Percentiles rank a stretch among this genome's conserved stretches.
Conservation (phyloP, 2,797 vertebrate species). For the Podarcis lilfordi region DNA sequence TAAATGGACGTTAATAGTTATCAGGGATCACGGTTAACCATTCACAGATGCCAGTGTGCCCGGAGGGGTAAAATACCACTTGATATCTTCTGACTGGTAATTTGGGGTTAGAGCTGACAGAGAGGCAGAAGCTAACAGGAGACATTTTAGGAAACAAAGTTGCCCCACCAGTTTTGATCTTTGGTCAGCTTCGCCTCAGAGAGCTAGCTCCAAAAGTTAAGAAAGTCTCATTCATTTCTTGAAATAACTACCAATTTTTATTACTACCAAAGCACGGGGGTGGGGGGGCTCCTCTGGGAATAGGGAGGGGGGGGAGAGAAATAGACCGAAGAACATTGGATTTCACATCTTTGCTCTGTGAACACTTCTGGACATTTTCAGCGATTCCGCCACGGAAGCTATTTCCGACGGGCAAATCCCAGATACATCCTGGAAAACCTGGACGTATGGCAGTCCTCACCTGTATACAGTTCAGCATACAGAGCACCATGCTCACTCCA, state of each 20-base stretch:
- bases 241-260: background rate
- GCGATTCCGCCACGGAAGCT: no score
- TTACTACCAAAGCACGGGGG: background rate
- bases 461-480: background rate
- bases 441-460: no score
- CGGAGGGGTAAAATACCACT: conserved; percentile 51
- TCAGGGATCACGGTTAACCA: conserved; percentile 72
- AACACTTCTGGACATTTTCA: no score
- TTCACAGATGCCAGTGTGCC: conserved; percentile 56
- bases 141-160: conserved; percentile 36
- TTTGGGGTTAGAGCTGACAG: conserved; percentile 38
- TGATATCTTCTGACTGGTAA: conserved; percentile 41
- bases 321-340: background rate
- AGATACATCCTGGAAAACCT: no score
- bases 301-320: no score
- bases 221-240: background rate
- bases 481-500: background rate
- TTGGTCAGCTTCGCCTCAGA: background rate
- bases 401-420: no score
- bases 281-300: fast-evolving
- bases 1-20: conserved; percentile 55
- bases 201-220: background rate
- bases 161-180: conserved; percentile 32
- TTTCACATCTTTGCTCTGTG: background rate
- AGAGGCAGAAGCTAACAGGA: conserved; percentile 38